phyloP scores from a whole-genome alignment of 1,140 invertebrate genomes.

The Microplitis demolitor region DNA sequence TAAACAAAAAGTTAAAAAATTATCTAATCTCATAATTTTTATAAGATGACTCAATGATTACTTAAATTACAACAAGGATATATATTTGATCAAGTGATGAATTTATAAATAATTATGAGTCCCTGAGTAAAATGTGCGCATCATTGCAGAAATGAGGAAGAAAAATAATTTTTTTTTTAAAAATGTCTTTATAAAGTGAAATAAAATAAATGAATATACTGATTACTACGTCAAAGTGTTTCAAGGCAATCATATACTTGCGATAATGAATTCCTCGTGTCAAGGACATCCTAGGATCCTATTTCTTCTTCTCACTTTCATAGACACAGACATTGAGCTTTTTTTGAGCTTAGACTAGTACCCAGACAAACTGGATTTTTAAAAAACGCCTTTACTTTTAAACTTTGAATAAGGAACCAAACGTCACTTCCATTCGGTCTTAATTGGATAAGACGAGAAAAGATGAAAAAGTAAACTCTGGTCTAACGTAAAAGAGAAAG shows the following conservation, averaged over 20 bases:
- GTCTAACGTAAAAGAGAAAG: neutral
- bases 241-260: constrained; percentile 15
- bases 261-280: constrained; percentile 16
- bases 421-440: neutral
- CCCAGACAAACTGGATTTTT: no score
- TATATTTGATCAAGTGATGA: no score
- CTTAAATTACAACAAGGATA: no score
- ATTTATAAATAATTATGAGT: neutral
- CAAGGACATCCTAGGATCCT: constrained; percentile 2
- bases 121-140: neutral
- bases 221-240: constrained; percentile 8
- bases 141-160: neutral
- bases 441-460: neutral
- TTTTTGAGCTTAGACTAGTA: no score
- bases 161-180: neutral
- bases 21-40: no score
- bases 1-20: no score
- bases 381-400: no score
- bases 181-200: neutral
- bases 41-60: no score
- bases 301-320: neutral
- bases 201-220: neutral
- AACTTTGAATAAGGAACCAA: neutral
- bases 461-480: neutral
- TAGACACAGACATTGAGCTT: neutral